A percentile compares a stretch with the other conserved stretches of the same genome.
Conservation (phyloP, 2,797 vertebrate species). For the Neopelma chrysocephalum region DNA sequence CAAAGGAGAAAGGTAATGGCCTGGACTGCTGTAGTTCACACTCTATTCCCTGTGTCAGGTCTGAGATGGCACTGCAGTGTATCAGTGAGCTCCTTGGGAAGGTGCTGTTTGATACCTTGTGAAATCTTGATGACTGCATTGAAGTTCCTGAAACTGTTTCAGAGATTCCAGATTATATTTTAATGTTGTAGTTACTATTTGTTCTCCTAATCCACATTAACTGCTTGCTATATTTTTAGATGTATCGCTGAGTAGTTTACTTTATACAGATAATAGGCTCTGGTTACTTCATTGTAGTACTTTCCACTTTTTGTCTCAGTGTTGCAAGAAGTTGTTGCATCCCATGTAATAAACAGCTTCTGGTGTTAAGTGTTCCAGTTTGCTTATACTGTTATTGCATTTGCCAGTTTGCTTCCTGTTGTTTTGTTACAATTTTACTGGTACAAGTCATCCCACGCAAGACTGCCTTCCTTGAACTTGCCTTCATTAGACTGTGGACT, state of each 20-base stretch:
- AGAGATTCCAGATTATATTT: background rate
- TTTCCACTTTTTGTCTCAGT: background rate
- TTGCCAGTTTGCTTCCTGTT: background rate
- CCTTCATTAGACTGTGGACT: background rate
- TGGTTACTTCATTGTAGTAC: background rate
- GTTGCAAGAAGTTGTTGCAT: background rate
- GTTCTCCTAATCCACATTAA: background rate
- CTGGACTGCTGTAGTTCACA: background rate
- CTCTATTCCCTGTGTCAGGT: background rate
- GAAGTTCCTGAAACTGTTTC: background rate
- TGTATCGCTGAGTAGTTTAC: background rate
- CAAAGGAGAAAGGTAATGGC: background rate
- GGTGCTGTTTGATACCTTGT: background rate
- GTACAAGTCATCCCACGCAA: background rate
- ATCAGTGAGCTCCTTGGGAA: background rate
- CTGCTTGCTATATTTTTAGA: background rate
- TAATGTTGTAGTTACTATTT: background rate
- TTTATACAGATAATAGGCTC: background rate
- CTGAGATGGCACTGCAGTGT: background rate
- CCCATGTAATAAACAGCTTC: background rate
- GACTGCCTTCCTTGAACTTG: background rate
- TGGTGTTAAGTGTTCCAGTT: background rate
- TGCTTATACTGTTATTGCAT: background rate
- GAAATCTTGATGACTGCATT: background rate
- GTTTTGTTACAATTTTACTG: background rate